A percentile compares a stretch with the other conserved stretches of the same genome.
Evolutionary conservation across 2,113 vertebrate species (phyloP).

Genomic region (Stomatorhinus ivindoensis): DNA sequence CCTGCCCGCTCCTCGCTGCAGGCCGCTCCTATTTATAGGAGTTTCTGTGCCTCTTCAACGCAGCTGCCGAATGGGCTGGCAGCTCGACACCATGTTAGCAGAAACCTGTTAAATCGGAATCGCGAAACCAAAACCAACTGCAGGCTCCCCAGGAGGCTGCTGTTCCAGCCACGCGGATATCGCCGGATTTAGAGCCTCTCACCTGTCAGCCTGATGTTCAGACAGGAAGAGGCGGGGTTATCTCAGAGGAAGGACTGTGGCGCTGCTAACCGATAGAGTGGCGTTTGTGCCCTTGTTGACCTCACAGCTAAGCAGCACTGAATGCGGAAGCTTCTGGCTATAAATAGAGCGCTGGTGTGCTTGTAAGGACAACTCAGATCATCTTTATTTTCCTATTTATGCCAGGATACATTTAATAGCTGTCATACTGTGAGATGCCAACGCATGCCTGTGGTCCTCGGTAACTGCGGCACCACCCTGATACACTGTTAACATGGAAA

Average conservation of each 20-base stretch:
- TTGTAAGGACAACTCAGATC: neutral
- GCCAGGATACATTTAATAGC: neutral
- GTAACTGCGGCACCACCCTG: neutral
- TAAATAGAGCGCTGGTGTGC: neutral
- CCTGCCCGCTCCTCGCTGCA: conserved; percentile 25
- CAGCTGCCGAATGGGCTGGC: conserved; percentile 6
- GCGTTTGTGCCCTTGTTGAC: neutral
- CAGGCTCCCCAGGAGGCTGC: neutral
- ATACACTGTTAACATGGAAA: neutral
- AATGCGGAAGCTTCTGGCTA: neutral
- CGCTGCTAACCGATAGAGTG: neutral
- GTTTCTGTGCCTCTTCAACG: neutral
- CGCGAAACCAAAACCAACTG: neutral
- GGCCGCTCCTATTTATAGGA: conserved; percentile 22
- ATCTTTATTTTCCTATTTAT: neutral
- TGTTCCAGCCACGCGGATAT: neutral
- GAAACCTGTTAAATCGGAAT: neutral
- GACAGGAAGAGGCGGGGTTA: neutral
- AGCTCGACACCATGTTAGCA: neutral
- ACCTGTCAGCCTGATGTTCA: neutral
- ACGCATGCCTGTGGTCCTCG: neutral
- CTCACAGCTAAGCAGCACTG: neutral
- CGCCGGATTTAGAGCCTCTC: neutral
- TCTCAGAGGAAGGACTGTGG: neutral
- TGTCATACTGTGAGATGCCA: neutral